A percentile compares a stretch with the other conserved stretches of the same genome.
phyloP scores from a whole-genome alignment of 2,113 vertebrate genomes.

The Beaufortia kweichowensis region DNA sequence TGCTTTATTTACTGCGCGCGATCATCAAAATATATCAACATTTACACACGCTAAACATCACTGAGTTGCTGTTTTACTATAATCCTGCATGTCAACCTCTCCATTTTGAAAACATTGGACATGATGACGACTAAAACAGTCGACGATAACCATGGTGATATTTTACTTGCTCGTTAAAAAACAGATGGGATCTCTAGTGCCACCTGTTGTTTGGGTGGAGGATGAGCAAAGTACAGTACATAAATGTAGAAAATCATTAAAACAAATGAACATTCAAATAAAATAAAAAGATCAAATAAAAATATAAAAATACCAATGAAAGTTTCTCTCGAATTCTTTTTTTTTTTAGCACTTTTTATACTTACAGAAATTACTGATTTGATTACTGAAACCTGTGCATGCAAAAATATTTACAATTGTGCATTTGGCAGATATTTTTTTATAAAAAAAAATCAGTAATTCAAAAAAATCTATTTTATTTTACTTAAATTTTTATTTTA shows the following conservation, averaged over 20 bases:
- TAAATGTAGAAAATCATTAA: background rate
- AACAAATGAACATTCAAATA: too few relatives aligned
- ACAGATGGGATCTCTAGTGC: background rate
- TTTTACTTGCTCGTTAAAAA: background rate
- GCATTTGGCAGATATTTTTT: too few relatives aligned
- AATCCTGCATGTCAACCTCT: background rate
- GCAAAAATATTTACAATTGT: too few relatives aligned
- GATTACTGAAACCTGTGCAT: too few relatives aligned
- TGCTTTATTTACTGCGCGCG: background rate
- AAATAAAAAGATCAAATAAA: background rate
- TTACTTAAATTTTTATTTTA: too few relatives aligned
- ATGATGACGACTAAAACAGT: conserved; percentile 58
- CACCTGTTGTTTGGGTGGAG: background rate
- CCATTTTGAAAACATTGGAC: conserved; percentile 41
- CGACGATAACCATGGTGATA: conserved; percentile 51
- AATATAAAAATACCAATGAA: too few relatives aligned
- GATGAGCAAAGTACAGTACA: background rate
- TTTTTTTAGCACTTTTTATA: too few relatives aligned
- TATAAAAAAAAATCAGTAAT: too few relatives aligned
- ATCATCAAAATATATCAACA: conserved; percentile 3
- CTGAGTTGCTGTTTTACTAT: background rate
- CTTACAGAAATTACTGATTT: too few relatives aligned
- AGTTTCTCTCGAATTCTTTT: too few relatives aligned
- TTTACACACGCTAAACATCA: background rate
- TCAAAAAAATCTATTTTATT: too few relatives aligned